Evolutionary conservation across 37 sponge, comb jelly and placozoan species (phyloP).

Genomic region (Tethya wilhelma): DNA sequence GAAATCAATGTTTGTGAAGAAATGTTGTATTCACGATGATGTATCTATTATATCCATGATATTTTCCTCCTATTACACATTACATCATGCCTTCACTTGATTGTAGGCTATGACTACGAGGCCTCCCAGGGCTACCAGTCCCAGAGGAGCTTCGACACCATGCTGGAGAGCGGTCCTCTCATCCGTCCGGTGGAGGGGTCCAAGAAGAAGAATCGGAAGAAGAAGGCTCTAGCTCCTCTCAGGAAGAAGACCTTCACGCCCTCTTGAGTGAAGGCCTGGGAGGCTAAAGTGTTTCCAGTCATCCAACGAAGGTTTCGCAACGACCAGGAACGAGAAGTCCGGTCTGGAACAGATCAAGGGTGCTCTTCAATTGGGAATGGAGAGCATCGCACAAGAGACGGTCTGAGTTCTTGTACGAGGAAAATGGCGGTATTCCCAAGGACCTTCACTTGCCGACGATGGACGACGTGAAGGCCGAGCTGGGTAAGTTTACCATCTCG

Average conservation of each 20-base stretch:
- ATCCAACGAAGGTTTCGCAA: conserved; percentile 92
- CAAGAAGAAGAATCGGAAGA: conserved; percentile 68
- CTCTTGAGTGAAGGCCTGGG: conserved; percentile 98
- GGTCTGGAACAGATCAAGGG: conserved; percentile 97
- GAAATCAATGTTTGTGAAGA: neutral
- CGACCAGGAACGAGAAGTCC: conserved; percentile 89
- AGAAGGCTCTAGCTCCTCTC: conserved; percentile 39
- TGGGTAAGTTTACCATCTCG: conserved; percentile 86
- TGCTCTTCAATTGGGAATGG: conserved; percentile 93
- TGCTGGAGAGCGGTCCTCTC: conserved; percentile 80
- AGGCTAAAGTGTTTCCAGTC: conserved; percentile 94
- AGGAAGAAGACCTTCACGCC: conserved; percentile 82
- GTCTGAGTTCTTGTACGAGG: conserved; percentile 98
- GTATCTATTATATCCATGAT: neutral
- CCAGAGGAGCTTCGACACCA: conserved; percentile 56
- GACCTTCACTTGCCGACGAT: conserved; percentile 92
- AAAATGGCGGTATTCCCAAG: conserved; percentile 88
- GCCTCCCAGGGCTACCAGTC: conserved; percentile 69
- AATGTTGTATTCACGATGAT: neutral
- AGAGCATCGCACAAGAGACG: conserved; percentile 91
- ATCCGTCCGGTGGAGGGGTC: conserved; percentile 64
- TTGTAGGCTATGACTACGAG: conserved; percentile 73
- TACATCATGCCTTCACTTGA: no score
- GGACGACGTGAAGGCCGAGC: conserved; percentile 90
- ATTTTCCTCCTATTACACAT: neutral